These are phyloP conservation scores for Epistrophella euchroma DNA, from an alignment of 2,888 invertebrate species.

Conservation along the genomic window DNA sequence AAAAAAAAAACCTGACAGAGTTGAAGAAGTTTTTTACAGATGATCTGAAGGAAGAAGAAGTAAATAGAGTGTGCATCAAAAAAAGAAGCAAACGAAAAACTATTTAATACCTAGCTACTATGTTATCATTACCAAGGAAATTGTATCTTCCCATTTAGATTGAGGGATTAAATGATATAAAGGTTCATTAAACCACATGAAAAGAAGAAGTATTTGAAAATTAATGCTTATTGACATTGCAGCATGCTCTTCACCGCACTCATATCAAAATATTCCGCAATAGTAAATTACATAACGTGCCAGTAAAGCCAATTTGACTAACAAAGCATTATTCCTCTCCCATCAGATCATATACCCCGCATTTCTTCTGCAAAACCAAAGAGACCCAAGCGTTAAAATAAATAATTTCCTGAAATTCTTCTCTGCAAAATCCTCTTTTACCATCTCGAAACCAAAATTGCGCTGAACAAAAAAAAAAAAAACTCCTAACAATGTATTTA, in stretches of 20 bases:
- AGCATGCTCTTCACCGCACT: neutral
- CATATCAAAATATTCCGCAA: too few relatives aligned
- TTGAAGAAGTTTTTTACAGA: too few relatives aligned
- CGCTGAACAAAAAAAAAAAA: constrained; percentile 5
- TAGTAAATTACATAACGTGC: constrained; percentile 9
- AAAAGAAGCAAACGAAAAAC: too few relatives aligned
- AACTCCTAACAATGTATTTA: too few relatives aligned
- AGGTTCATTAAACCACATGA: constrained; percentile 1
- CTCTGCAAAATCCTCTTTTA: constrained; percentile 8
- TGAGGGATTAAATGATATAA: neutral
- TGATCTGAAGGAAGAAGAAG: too few relatives aligned
- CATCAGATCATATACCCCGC: neutral
- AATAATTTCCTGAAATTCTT: constrained; percentile 67
- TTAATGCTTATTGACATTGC: constrained; percentile 2
- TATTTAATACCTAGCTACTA: neutral
- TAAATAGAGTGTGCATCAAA: too few relatives aligned
- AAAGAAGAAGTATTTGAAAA: constrained; percentile 8
- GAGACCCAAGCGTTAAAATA: constrained; percentile 58
- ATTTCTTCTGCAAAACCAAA: neutral
- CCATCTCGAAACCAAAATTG: neutral
- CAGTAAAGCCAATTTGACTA: constrained; percentile 12
- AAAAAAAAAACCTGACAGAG: too few relatives aligned
- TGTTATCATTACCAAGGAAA: neutral
- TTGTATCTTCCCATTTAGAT: neutral
- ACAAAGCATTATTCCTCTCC: constrained; percentile 6